These are phyloP conservation scores for Drosophila setifemur DNA, from an alignment of 1,140 invertebrate species.

Conservation along the genomic window DNA sequence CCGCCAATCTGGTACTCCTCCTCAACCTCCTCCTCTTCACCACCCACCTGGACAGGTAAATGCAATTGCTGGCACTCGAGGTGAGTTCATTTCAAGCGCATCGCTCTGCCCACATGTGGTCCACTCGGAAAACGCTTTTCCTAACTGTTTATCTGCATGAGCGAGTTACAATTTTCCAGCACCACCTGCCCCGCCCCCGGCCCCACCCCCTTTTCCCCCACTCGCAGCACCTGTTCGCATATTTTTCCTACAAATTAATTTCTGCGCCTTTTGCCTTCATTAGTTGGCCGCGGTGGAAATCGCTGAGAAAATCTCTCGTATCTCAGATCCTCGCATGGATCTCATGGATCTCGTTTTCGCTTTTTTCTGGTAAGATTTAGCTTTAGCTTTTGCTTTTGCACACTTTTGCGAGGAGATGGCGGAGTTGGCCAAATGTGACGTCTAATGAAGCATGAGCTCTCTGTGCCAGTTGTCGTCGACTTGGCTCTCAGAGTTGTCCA, in stretches of 20 bases:
- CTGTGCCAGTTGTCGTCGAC: constrained; percentile 30
- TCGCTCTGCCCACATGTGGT: constrained; percentile 65
- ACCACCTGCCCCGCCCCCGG: neutral
- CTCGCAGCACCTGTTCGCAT: constrained; percentile 42
- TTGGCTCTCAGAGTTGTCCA: constrained; percentile 14
- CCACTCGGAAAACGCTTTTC: constrained; percentile 45
- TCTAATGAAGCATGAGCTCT: constrained; percentile 66
- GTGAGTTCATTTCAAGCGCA: constrained; percentile 37
- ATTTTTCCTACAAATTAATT: constrained; percentile 67
- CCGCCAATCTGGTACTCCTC: constrained; percentile 1
- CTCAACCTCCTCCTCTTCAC: neutral
- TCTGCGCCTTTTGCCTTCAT: constrained; percentile 60
- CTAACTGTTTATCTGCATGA: constrained; percentile 77
- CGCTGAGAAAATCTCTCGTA: constrained; percentile 44
- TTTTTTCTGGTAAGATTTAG: neutral
- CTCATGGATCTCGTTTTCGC: constrained; percentile 38
- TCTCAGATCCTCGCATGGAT: constrained; percentile 28
- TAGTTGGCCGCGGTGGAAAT: constrained; percentile 59
- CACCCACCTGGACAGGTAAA: neutral
- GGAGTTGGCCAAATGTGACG: constrained; percentile 40
- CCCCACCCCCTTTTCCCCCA: constrained; percentile 34
- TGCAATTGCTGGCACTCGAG: constrained; percentile 35
- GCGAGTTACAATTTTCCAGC: constrained; percentile 40
- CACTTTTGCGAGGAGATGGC: too few relatives aligned
- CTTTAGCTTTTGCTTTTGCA: constrained; percentile 20